Conservation (phyloP, 2,888 invertebrate genomes). For the Ornithoptera alexandrae region DNA sequence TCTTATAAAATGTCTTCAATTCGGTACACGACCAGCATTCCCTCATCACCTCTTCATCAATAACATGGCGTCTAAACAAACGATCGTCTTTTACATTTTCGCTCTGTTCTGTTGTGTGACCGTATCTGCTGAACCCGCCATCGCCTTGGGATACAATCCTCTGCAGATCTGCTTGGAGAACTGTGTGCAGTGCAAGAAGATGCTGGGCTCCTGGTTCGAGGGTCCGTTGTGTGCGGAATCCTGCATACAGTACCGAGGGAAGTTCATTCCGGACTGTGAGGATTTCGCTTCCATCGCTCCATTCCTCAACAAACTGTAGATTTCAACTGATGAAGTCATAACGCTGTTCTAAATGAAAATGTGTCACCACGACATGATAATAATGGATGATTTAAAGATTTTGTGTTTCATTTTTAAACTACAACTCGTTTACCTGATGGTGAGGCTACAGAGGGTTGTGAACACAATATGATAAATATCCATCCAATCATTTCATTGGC, state of each 20-base stretch:
- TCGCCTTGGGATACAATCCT: slow-evolving; percentile 68
- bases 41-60: too few relatives aligned
- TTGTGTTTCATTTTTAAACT: too few relatives aligned
- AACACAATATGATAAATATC: too few relatives aligned
- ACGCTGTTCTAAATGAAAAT: too few relatives aligned
- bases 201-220: slow-evolving; percentile 91
- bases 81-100: not conserved
- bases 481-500: too few relatives aligned
- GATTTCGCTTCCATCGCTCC: slow-evolving; percentile 88
- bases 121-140: slow-evolving; percentile 24
- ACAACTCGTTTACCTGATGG: too few relatives aligned
- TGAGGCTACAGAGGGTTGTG: too few relatives aligned
- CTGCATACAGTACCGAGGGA: slow-evolving; percentile 89
- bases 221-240: slow-evolving; percentile 90
- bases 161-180: slow-evolving; percentile 88
- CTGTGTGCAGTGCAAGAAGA: slow-evolving; percentile 92
- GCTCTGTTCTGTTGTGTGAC: not conserved
- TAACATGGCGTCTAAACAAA: not conserved
- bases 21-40: too few relatives aligned
- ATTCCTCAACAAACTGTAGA: slow-evolving; percentile 78
- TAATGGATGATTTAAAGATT: too few relatives aligned
- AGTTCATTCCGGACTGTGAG: slow-evolving; percentile 91
- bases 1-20: too few relatives aligned
- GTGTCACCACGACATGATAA: too few relatives aligned
- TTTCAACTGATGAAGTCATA: too few relatives aligned